Conservation (phyloP, 2,888 invertebrate genomes). For the Temnothorax ravouxi region DNA sequence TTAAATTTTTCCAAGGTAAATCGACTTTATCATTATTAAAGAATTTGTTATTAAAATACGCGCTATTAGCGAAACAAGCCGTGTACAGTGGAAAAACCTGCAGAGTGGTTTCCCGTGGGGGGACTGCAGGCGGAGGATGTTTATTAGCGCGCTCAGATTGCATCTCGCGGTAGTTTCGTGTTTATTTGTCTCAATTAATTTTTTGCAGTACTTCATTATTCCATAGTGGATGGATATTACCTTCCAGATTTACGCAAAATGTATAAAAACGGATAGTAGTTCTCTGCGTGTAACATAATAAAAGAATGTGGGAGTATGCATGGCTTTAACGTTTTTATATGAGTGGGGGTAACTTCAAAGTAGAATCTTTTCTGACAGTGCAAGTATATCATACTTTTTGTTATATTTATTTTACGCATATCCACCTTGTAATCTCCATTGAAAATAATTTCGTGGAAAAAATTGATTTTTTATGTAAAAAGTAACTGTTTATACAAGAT, state of each 20-base stretch:
- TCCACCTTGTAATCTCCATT: not conserved
- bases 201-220: conserved; percentile 36
- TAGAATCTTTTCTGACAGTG: not conserved
- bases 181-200: conserved; percentile 51
- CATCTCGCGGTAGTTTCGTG: conserved; percentile 28
- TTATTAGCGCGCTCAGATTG: conserved; percentile 47
- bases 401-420: not conserved
- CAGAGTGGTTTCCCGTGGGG: conserved; percentile 8
- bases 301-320: not conserved
- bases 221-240: conserved; percentile 19
- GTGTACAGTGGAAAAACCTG: not conserved
- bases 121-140: conserved; percentile 25
- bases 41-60: conserved; percentile 33
- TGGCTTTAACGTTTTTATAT: conserved; percentile 5
- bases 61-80: conserved; percentile 12
- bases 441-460: not conserved
- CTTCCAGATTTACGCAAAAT: conserved; percentile 37
- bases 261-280: conserved; percentile 7
- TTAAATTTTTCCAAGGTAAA: not conserved
- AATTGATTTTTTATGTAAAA: not conserved
- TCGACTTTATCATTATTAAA: conserved; percentile 21
- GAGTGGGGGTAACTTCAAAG: not conserved
- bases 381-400: not conserved
- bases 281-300: conserved; percentile 31
- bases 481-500: not conserved